Percentiles rank a stretch among this genome's conserved stretches.
Conservation (phyloP, 2,888 invertebrate genomes). For the Anticlea derivata region DNA sequence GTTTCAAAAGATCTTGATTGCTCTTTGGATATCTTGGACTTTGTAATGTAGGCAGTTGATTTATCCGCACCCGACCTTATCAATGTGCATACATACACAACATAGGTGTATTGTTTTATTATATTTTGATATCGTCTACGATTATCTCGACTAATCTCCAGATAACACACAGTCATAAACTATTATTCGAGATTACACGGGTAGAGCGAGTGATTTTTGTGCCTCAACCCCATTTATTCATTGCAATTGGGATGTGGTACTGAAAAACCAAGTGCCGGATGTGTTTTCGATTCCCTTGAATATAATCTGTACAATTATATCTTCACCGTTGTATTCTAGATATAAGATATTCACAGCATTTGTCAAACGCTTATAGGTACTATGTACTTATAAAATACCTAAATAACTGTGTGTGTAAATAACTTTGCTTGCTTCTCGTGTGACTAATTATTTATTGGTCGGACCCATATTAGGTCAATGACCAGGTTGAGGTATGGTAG, state of each 20-base stretch:
- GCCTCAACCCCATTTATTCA: conserved; percentile 40
- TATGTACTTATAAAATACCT: too few relatives aligned
- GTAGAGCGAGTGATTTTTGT: conserved; percentile 17
- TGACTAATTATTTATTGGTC: too few relatives aligned
- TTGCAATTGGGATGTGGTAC: not conserved
- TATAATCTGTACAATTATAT: too few relatives aligned
- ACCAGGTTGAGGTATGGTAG: too few relatives aligned
- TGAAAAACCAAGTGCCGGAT: not conserved
- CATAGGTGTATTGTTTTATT: conserved; percentile 50
- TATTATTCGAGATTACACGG: conserved; percentile 35
- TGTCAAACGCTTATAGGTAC: too few relatives aligned
- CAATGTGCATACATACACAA: conserved; percentile 40
- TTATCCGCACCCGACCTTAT: conserved; percentile 39
- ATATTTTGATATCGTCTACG: conserved; percentile 50
- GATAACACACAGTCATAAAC: conserved; percentile 37
- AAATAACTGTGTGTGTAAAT: too few relatives aligned
- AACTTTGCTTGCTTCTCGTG: too few relatives aligned
- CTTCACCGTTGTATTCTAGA: too few relatives aligned
- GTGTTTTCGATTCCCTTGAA: too few relatives aligned
- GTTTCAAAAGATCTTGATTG: too few relatives aligned
- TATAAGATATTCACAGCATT: too few relatives aligned
- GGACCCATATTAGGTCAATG: too few relatives aligned
- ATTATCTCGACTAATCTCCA: conserved; percentile 44
- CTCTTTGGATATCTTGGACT: not conserved
- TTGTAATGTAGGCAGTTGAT: not conserved